Evolutionary conservation across 2,888 invertebrate genomes (phyloP).

Genomic region (Oxytorus armatus): DNA sequence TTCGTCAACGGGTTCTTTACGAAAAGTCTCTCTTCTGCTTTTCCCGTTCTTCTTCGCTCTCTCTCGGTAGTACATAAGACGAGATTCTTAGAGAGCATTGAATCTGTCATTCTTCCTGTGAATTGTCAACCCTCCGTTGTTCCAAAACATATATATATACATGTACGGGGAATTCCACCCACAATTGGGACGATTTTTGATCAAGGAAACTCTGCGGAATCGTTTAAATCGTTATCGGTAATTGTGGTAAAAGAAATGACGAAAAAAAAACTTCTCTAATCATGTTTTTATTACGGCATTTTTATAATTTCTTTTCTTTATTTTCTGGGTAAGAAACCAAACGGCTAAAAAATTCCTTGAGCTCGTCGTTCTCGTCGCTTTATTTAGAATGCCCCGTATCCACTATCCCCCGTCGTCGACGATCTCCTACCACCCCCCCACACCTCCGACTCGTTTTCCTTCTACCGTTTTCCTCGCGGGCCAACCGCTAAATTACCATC

Average conservation of each 20-base stretch:
- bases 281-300: no score
- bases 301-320: no score
- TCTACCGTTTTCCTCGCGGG: conserved; percentile 50
- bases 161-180: conserved; percentile 3
- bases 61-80: conserved; percentile 11
- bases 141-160: conserved; percentile 1
- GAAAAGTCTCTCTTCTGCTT: not conserved
- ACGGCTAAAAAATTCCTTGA: not conserved
- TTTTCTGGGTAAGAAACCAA: not conserved
- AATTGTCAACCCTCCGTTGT: conserved; percentile 1
- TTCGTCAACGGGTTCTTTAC: conserved; percentile 74
- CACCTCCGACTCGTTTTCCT: conserved; percentile 44
- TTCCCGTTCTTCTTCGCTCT: conserved; percentile 14
- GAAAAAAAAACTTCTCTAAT: no score
- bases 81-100: conserved; percentile 32
- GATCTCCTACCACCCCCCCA: conserved; percentile 14
- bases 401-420: conserved; percentile 24
- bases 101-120: conserved; percentile 23
- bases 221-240: no score
- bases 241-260: no score
- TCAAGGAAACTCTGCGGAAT: no score
- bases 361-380: not conserved
- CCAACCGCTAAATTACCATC: conserved; percentile 65
- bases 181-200: not conserved
- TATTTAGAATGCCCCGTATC: conserved; percentile 22